These are phyloP conservation scores for Lordiphosa stackelbergi DNA, from an alignment of 1,140 invertebrate genomes.

Conservation along the genomic window DNA sequence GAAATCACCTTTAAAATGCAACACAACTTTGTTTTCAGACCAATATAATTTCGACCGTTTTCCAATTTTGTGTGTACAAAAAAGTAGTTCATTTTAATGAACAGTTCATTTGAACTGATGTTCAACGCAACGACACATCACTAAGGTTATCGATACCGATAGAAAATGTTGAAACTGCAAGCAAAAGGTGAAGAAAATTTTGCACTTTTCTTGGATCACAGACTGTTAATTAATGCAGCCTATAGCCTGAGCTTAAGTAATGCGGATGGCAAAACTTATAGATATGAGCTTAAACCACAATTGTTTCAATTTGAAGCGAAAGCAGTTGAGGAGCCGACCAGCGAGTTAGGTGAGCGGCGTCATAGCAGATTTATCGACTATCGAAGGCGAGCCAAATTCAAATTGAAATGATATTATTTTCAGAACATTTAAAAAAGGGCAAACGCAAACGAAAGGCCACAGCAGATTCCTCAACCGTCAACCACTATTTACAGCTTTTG, in stretches of 20 bases:
- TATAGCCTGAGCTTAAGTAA: slow-evolving; percentile 17
- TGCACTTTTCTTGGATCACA: slow-evolving; percentile 53
- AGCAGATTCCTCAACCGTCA: slow-evolving; percentile 9
- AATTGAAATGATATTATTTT: background rate
- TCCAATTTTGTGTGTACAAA: too few species aligned
- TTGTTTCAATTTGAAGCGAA: slow-evolving; percentile 45
- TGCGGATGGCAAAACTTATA: slow-evolving; percentile 5
- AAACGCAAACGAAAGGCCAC: slow-evolving; percentile 42
- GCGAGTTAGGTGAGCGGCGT: too few species aligned
- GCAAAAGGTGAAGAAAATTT: slow-evolving; percentile 14
- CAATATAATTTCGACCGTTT: too few species aligned
- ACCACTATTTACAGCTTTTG: slow-evolving; percentile 27
- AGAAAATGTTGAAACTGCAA: slow-evolving; percentile 44
- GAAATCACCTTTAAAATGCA: too few species aligned
- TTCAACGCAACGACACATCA: background rate
- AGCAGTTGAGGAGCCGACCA: background rate
- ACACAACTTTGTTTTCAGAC: too few species aligned
- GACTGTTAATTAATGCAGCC: slow-evolving; percentile 46
- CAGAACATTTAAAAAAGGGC: slow-evolving; percentile 7
- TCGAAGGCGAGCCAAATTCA: background rate
- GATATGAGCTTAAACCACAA: slow-evolving; percentile 29
- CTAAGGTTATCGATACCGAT: background rate
- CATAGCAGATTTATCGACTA: too few species aligned
- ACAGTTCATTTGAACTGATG: too few species aligned
- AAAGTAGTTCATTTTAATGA: too few species aligned